Evolutionary conservation across 23 tunicate genomes (phyloP).

Genomic region (Trididemnum nubilum): DNA sequence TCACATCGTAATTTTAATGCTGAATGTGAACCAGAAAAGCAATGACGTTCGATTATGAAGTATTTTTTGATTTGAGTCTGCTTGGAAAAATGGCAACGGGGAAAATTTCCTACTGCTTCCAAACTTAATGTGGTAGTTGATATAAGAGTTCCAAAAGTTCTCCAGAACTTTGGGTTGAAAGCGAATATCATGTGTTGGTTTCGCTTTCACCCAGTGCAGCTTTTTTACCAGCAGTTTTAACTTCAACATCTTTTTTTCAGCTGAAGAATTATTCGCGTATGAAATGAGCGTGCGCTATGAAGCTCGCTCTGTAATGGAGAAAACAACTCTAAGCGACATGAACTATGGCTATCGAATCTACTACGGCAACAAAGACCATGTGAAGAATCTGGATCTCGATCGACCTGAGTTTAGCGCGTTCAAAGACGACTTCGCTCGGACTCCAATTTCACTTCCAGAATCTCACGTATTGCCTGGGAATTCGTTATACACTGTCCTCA

Average conservation of each 20-base stretch:
- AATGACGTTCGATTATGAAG: no score
- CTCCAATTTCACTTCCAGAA: conserved; percentile 52
- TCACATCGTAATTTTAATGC: no score
- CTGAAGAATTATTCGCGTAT: conserved; percentile 54
- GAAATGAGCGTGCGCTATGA: conserved; percentile 56
- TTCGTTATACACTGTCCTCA: conserved; percentile 48
- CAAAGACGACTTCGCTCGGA: conserved; percentile 32
- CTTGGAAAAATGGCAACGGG: no score
- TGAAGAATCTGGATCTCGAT: neutral
- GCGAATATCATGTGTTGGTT: no score
- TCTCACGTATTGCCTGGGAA: conserved; percentile 52
- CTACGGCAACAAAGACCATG: conserved; percentile 26
- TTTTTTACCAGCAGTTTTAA: no score
- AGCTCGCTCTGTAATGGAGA: conserved; percentile 30
- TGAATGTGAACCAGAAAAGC: no score
- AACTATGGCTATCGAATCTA: conserved; percentile 55
- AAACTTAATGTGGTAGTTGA: no score
- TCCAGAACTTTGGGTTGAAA: no score
- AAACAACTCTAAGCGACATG: conserved; percentile 44
- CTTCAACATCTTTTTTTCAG: conserved; percentile 27
- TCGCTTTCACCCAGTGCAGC: no score
- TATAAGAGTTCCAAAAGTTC: no score
- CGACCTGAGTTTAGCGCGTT: neutral
- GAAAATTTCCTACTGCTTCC: no score
- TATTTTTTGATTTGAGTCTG: no score